Conservation (phyloP, 2,113 vertebrate genomes). For the Loxodonta africana region DNA sequence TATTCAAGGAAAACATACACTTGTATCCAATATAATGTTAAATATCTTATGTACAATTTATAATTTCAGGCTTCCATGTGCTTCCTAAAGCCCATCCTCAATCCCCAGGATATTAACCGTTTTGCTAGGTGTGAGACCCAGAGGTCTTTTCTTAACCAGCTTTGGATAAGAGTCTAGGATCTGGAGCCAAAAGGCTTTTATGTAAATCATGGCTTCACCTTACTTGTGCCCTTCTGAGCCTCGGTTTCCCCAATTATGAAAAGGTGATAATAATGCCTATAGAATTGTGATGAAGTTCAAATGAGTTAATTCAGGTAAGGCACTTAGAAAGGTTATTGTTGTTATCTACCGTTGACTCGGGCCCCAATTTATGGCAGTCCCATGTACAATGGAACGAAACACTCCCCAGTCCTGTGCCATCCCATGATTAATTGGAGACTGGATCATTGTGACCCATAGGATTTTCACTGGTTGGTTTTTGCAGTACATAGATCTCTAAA, state of each 20-base stretch:
- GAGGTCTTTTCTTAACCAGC: neutral
- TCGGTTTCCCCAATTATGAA: too few relatives aligned
- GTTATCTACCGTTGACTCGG: too few relatives aligned
- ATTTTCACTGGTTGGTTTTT: too few relatives aligned
- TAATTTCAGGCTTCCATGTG: neutral
- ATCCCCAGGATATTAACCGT: neutral
- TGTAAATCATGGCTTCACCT: neutral
- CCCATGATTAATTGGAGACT: too few relatives aligned
- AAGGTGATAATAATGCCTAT: neutral
- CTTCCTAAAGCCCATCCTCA: neutral
- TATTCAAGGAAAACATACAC: slow-evolving; percentile 22
- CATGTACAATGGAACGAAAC: too few relatives aligned
- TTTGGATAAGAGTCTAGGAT: neutral
- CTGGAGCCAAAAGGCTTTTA: neutral
- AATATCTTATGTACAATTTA: too few relatives aligned
- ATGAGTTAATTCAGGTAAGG: neutral
- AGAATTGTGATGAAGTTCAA: neutral
- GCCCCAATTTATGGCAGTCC: too few relatives aligned
- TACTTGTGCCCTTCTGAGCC: too few relatives aligned
- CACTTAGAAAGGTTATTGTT: neutral
- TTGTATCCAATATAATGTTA: neutral
- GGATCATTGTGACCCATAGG: too few relatives aligned
- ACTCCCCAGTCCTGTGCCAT: too few relatives aligned
- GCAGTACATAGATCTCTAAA: too few relatives aligned
- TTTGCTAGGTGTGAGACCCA: neutral